These are phyloP conservation scores for Babyrousa celebensis DNA, from an alignment of 2,797 vertebrate species.

Conservation along the genomic window DNA sequence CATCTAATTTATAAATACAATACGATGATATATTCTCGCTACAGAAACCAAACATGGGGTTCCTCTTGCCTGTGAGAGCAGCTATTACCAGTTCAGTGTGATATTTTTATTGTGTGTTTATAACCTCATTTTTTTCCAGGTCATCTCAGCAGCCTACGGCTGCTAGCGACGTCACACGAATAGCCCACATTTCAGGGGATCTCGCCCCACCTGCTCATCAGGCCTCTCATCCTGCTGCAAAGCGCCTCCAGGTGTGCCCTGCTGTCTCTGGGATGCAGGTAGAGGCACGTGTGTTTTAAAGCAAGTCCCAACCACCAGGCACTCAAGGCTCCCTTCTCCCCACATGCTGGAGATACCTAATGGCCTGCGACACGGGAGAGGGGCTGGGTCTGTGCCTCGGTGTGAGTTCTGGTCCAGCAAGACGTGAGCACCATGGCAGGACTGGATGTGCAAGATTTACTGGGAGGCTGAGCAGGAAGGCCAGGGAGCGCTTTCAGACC, in stretches of 20 bases:
- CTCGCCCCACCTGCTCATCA: neutral
- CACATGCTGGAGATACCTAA: no score
- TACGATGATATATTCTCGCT: neutral
- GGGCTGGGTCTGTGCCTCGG: neutral
- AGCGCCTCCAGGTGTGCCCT: neutral
- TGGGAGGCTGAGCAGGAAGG: neutral
- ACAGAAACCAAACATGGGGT: neutral
- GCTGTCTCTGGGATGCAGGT: neutral
- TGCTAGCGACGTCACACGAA: no score
- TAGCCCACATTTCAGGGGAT: neutral
- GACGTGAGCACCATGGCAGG: neutral
- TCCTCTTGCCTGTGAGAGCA: neutral
- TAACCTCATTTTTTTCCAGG: neutral
- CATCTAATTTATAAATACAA: slow-evolving; percentile 11
- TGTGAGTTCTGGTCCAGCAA: neutral
- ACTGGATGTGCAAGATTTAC: neutral
- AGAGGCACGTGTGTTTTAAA: neutral
- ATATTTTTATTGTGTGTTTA: neutral
- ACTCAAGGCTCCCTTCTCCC: neutral
- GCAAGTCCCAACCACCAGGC: neutral
- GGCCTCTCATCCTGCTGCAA: neutral
- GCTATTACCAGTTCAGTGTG: neutral
- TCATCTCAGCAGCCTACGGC: neutral
- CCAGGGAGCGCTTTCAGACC: neutral
- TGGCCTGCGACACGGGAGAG: neutral